Evolutionary conservation across 2,888 invertebrate species (phyloP), one percentile per base, ranked within the genome.

Genomic region (Koerneria pararmatus): DNA sequence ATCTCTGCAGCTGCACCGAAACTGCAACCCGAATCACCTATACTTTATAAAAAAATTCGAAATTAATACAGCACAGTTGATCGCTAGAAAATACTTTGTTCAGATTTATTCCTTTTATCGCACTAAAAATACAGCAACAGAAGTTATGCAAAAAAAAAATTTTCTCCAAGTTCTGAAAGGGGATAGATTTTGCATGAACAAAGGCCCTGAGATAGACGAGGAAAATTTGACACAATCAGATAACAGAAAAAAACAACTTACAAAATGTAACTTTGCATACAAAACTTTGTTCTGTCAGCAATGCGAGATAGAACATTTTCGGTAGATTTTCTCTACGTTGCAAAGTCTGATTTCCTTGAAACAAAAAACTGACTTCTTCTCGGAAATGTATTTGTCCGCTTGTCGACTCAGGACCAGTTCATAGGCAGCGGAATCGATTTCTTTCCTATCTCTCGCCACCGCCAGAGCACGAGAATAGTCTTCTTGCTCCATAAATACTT

Each of bases 1-100:
- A 91, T 88, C 76, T 89, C 87, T 0, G 97, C 97, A 0, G 86
- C 86, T 1, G 79, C 81, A 1, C 73, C 75, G 66, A 69, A 80
- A 37, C 80, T 80, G 64, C 31, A 65, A 66, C 49, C 6, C 35
- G 6, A 35, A n/a, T n/a, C n/a, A n/a, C 19, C 29, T 19, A 11
- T 61, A 53, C 19, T n/a, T 19, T n/a, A 61, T n/a, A 61, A 57
- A 15, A n/a, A 59, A 19, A n/a, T n/a, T 11, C 57, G 29, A 1
- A 24, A 1, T n/a, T n/a, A 22, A 19, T 54, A 54, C 22, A 27
- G 19, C 56, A 27, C 56, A n/a, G n/a, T n/a, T n/a, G n/a, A n/a
- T n/a, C n/a, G n/a, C n/a, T n/a, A n/a, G n/a, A n/a, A n/a, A n/a
- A n/a, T n/a, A n/a, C n/a, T n/a, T n/a, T n/a, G n/a, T n/a, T n/a